phyloP scores from a whole-genome alignment of 2,888 invertebrate genomes.

The Tortrix viridana region DNA sequence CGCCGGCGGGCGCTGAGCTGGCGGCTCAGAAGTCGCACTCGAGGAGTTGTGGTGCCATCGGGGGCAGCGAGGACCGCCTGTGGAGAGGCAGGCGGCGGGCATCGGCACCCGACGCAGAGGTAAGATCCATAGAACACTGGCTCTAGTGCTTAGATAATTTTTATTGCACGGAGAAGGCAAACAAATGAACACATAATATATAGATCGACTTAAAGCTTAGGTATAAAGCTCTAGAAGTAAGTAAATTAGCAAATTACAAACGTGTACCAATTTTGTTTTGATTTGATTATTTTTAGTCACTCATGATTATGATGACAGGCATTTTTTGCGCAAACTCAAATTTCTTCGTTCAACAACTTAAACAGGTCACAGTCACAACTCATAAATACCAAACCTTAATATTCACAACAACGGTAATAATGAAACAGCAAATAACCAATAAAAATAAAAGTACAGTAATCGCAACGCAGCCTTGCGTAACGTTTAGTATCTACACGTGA shows the following conservation, averaged over 20 bases:
- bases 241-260: no score
- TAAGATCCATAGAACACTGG: conserved; percentile 46
- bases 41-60: conserved; percentile 93
- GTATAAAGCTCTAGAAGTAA: no score
- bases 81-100: conserved; percentile 79
- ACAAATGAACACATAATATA: no score
- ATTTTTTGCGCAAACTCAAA: conserved; percentile 10
- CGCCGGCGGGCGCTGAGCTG: conserved; percentile 92
- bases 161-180: no score
- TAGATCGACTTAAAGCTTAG: no score
- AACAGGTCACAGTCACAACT: conserved; percentile 11
- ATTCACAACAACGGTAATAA: conserved; percentile 16
- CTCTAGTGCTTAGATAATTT: no score
- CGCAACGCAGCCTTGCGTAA: conserved; percentile 11
- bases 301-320: no score
- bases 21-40: conserved; percentile 92
- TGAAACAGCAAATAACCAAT: conserved; percentile 18
- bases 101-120: conserved; percentile 79
- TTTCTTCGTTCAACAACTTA: conserved; percentile 17
- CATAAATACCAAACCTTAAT: conserved; percentile 5
- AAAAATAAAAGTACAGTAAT: conserved; percentile 11
- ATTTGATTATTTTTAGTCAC: not conserved
- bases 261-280: no score
- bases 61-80: conserved; percentile 86
- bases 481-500: conserved; percentile 16